phyloP scores from a whole-genome alignment of 1,140 invertebrate species.

The Drosophila bocki region DNA sequence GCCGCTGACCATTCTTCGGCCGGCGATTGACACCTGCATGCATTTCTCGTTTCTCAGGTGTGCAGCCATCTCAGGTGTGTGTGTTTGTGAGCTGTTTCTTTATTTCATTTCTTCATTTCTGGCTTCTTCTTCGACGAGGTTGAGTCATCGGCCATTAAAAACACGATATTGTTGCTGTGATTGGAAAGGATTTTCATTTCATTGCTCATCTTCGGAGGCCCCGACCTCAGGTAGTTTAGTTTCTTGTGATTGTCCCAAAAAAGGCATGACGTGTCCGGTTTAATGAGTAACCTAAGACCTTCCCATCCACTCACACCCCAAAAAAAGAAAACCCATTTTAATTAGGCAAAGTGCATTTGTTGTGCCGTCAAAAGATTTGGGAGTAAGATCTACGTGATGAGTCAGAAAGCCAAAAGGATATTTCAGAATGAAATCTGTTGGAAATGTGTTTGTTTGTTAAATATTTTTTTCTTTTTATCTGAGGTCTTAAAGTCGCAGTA shows the following conservation, averaged over 20 bases:
- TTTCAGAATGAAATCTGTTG: neutral
- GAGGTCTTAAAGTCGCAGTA: neutral
- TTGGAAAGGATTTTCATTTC: conserved; percentile 75
- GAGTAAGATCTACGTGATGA: neutral
- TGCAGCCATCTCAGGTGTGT: conserved; percentile 72
- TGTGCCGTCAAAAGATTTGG: neutral
- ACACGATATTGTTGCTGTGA: conserved; percentile 60
- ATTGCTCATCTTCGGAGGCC: conserved; percentile 41
- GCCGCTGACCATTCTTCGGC: conserved; percentile 71
- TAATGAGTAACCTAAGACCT: conserved; percentile 43
- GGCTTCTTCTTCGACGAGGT: conserved; percentile 44
- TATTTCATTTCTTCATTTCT: conserved; percentile 79
- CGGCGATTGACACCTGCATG: conserved; percentile 82
- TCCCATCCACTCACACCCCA: conserved; percentile 1
- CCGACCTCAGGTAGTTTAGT: conserved; percentile 69
- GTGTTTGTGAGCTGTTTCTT: conserved; percentile 52
- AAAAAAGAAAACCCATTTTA: conserved; percentile 39
- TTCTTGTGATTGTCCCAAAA: conserved; percentile 52
- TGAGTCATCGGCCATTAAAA: conserved; percentile 81
- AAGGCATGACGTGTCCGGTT: conserved; percentile 57
- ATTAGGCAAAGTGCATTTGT: conserved; percentile 52
- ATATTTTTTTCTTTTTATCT: neutral
- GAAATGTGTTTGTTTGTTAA: neutral
- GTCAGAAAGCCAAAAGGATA: neutral
- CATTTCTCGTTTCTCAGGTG: conserved; percentile 83